phyloP scores from a whole-genome alignment of 2,888 invertebrate species.

The Melieria crassipennis region DNA sequence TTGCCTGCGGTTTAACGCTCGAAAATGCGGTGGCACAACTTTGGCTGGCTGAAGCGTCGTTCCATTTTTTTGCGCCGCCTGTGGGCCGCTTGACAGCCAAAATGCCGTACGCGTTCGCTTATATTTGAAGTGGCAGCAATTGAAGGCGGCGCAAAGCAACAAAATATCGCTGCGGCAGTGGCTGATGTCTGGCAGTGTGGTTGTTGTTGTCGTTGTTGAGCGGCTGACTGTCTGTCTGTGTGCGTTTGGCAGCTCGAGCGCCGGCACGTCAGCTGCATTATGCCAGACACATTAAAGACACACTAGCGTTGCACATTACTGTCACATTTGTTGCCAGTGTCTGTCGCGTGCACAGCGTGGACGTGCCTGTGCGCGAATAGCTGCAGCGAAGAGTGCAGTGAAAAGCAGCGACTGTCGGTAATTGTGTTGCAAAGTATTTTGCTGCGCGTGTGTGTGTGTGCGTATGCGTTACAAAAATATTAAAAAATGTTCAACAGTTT shows the following conservation, averaged over 20 bases:
- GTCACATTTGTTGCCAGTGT: constrained; percentile 27
- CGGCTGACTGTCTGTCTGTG: no score
- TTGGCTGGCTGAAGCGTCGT: constrained; percentile 21
- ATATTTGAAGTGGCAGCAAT: constrained; percentile 18
- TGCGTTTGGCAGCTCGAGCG: no score
- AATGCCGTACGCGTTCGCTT: no score
- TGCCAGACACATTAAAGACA: constrained; percentile 24
- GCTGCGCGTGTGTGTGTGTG: constrained; percentile 3
- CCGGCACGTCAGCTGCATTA: no score
- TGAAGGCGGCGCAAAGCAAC: constrained; percentile 6
- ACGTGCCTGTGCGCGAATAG: no score
- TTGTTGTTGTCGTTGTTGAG: no score
- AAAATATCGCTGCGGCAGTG: not conserved
- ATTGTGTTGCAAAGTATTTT: constrained; percentile 15
- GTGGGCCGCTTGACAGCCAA: no score
- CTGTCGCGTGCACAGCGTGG: not conserved
- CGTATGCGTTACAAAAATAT: not conserved
- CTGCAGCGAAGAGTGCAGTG: no score
- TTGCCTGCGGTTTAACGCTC: constrained; percentile 22
- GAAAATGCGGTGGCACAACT: constrained; percentile 19
- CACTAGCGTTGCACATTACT: constrained; percentile 27
- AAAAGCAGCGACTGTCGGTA: not conserved
- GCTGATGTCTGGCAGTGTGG: no score
- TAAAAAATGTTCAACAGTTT: not conserved
- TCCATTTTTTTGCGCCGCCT: not conserved